Evolutionary conservation across 2,797 vertebrate species (phyloP).

Genomic region (Sardinella longiceps): DNA sequence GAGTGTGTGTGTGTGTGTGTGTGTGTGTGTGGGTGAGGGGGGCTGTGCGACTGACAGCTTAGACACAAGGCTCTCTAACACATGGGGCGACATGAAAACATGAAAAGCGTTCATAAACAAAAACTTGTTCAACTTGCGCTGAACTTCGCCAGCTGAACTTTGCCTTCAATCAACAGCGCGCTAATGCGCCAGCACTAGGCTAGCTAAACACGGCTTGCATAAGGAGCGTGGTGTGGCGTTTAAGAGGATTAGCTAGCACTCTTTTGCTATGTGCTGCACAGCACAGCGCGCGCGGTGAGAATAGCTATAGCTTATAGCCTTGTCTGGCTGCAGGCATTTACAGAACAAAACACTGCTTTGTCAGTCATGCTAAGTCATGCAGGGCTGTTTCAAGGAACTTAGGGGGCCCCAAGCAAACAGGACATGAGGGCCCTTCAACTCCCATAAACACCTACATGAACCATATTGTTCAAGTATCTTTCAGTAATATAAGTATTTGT

Average conservation of each 20-base stretch:
- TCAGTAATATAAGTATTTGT: too few species aligned
- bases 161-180: not conserved
- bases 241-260: not conserved
- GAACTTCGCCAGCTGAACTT: not conserved
- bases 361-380: not conserved
- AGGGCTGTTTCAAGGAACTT: too few species aligned
- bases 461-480: too few species aligned
- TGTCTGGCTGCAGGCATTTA: not conserved
- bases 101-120: not conserved
- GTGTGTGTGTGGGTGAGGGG: not conserved
- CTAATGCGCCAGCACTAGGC: not conserved
- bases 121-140: conserved; percentile 2
- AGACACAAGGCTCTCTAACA: conserved; percentile 13
- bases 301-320: not conserved
- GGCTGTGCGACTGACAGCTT: not conserved
- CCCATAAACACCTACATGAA: too few species aligned
- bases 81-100: not conserved
- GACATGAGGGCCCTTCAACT: too few species aligned
- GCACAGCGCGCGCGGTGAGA: not conserved
- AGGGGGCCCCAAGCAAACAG: too few species aligned
- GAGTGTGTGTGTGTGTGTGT: too few species aligned
- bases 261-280: conserved; percentile 1
- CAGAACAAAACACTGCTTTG: conserved; percentile 9
- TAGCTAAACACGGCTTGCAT: not conserved
- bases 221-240: not conserved